Evolutionary conservation across 2,797 vertebrate species (phyloP).

Genomic region (Alcedo atthis): DNA sequence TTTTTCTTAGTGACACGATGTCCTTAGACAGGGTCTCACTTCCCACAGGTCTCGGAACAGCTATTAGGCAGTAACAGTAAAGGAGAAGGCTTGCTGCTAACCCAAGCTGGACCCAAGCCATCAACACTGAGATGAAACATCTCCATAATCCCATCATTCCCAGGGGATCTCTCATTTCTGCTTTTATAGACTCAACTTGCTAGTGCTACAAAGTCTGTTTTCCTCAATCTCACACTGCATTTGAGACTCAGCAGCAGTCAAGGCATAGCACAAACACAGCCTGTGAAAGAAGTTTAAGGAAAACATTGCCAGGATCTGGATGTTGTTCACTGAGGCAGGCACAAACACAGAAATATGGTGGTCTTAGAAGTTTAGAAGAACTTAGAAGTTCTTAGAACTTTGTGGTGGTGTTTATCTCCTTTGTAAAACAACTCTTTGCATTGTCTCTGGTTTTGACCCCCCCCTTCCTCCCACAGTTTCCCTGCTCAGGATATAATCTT

Average conservation of each 20-base stretch:
- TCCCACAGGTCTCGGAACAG: neutral
- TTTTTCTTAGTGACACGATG: neutral
- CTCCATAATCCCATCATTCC: neutral
- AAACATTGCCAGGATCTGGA: neutral
- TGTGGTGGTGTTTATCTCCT: neutral
- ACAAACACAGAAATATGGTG: neutral
- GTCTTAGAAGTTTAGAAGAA: no score
- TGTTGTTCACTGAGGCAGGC: neutral
- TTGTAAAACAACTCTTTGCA: neutral
- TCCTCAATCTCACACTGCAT: neutral
- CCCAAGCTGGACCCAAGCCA: neutral
- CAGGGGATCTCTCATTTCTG: neutral
- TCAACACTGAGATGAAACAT: neutral
- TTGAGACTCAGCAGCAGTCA: neutral
- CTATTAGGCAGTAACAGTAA: neutral
- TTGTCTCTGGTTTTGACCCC: neutral
- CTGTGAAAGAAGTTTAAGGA: neutral
- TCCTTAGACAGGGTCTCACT: neutral
- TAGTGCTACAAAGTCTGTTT: neutral
- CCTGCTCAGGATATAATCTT: constrained; percentile 35
- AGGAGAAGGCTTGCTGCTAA: neutral
- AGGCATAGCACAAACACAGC: neutral
- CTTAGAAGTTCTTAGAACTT: neutral
- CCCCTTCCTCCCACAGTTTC: neutral
- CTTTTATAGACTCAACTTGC: neutral